Conservation (phyloP, 1,140 invertebrate species). For the Zophobas atratus region DNA sequence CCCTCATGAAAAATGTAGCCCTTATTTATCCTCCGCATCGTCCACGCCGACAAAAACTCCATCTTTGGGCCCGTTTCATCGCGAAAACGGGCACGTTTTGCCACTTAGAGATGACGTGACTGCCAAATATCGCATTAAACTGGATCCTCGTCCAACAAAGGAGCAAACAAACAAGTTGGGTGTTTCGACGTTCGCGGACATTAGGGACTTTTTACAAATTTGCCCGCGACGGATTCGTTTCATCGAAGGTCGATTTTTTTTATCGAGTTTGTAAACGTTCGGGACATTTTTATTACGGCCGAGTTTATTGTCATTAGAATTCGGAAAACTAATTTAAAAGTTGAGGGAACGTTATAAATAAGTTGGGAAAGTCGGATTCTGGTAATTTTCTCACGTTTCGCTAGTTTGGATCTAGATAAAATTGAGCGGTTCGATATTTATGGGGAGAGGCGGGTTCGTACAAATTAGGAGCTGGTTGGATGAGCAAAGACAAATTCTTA, state of each 20-base stretch:
- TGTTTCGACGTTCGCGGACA: not conserved
- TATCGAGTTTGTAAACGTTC: not conserved
- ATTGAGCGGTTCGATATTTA: not conserved
- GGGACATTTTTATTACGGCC: not conserved
- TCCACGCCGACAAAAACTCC: not conserved
- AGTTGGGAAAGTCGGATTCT: not conserved
- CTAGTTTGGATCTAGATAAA: not conserved
- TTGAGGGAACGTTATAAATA: not conserved
- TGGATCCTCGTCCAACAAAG: not conserved
- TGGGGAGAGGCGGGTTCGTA: not conserved
- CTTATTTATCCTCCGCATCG: too few relatives aligned
- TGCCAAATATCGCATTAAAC: constrained; percentile 1
- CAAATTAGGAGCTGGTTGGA: not conserved
- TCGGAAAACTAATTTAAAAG: not conserved
- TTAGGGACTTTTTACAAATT: not conserved
- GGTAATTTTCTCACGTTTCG: not conserved
- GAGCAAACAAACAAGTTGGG: not conserved
- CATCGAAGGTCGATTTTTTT: not conserved
- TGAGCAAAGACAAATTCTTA: too few relatives aligned
- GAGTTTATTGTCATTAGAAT: not conserved
- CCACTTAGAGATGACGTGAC: not conserved
- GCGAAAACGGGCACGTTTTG: not conserved
- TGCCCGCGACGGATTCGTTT: not conserved
- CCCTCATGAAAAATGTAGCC: too few relatives aligned
- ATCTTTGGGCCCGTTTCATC: not conserved